Base-by-base conservation (phyloP, 1,140 invertebrate species). In the Drosophila eugracilis region DNA sequence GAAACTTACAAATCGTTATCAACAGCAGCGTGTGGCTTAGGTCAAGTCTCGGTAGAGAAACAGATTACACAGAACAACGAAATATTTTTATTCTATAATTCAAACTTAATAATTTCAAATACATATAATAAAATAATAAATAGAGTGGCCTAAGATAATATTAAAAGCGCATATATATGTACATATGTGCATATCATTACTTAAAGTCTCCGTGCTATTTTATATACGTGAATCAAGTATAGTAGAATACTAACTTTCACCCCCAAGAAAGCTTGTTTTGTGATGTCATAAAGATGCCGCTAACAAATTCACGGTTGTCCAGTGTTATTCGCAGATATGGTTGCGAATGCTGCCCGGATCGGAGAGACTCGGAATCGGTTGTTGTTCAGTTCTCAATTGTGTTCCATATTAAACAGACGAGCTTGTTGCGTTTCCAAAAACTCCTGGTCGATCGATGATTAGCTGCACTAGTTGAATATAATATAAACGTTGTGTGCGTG, bases 321-420 rank as follows among this genome's bases (percentile, higher is more conserved):
- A 41, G 34, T 44, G 21, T 41, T 30, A 26, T 14, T 32, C 14
- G 26, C 7, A 10, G 14, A 37, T 28, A 49, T 32, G 37, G 10
- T 28, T 67, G 37, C 53, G 39, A 45, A 41, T 55, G n/a, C 24
- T 34, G 36, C 28, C 19, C n/a, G 34, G n/a, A 21, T 39, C 24
- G 50, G 4, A 53, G 22, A 30, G 48, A 26, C 15, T 21, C 17
- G 1, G 36, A 22, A 30, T 10, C 15, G 30, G 19, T 17, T 6
- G 4, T 22, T n/a, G 30, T 24, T 65, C 60, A 85, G 81, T 85
- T 74, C 45, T 47, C 39, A 66, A 55, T 52, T 57, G 36, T 39
- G 19, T 60, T 63, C 41, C 58, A 76, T 69, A 69, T 66, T 37
- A 70, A 65, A 17, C 49, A 62, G 73, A 57, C 44, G 19, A 34